Conservation (phyloP, 2,888 invertebrate genomes). For the Heliconius erato region DNA sequence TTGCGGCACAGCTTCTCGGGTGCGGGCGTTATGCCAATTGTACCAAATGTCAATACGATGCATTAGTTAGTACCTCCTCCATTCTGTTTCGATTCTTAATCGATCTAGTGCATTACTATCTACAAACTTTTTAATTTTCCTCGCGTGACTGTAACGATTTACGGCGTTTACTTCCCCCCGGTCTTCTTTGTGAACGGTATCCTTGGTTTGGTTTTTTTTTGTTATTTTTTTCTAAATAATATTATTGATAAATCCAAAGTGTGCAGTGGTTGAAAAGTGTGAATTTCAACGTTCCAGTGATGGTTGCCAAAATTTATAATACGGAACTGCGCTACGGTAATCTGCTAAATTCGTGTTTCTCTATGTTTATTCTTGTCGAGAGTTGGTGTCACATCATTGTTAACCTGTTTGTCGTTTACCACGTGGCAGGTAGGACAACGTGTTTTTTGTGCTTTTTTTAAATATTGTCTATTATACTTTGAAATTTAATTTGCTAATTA, state of each 20-base stretch:
- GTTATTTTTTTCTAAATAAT: constrained; percentile 28
- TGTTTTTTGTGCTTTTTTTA: constrained; percentile 11
- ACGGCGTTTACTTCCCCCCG: neutral
- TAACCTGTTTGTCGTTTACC: constrained; percentile 53
- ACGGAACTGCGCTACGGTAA: constrained; percentile 65
- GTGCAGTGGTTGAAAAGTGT: constrained; percentile 45
- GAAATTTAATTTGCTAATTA: neutral
- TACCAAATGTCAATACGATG: constrained; percentile 84
- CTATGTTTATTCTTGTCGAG: constrained; percentile 53
- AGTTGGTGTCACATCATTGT: constrained; percentile 53
- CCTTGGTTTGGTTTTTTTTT: no score
- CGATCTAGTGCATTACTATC: constrained; percentile 44
- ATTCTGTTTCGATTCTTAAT: constrained; percentile 46
- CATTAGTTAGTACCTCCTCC: constrained; percentile 72
- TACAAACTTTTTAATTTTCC: constrained; percentile 54
- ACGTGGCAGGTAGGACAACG: constrained; percentile 46
- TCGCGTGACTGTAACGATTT: neutral
- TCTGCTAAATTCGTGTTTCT: constrained; percentile 59
- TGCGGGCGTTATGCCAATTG: constrained; percentile 74
- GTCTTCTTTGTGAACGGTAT: neutral
- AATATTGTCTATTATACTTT: neutral
- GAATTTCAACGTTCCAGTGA: constrained; percentile 54
- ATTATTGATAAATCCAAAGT: constrained; percentile 21
- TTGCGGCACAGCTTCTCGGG: constrained; percentile 73
- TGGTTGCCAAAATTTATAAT: constrained; percentile 69